Percentiles rank a stretch among this genome's conserved stretches.
Conservation (phyloP, 2,888 invertebrate genomes). For the Cheilosia impressa region DNA sequence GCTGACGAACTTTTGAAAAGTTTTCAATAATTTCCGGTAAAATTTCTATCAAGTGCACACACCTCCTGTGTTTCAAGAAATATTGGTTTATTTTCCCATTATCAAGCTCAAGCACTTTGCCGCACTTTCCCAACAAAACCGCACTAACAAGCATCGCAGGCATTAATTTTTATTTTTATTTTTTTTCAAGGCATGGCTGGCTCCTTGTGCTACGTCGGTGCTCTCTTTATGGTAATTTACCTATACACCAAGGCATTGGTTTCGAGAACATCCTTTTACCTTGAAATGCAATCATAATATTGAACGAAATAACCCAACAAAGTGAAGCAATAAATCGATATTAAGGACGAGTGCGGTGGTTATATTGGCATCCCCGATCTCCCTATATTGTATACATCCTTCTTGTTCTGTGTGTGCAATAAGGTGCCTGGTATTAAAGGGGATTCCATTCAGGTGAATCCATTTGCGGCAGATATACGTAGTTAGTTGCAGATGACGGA, state of each 20-base stretch:
- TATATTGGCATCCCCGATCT: conserved; percentile 3
- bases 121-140: conserved; percentile 49
- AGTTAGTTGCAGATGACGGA: no score
- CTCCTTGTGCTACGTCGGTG: conserved; percentile 3
- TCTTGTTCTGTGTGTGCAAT: no score
- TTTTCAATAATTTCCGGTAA: neutral
- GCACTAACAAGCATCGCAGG: conserved; percentile 42
- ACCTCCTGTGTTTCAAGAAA: conserved; percentile 29
- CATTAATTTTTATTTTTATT: neutral
- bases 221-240: conserved; percentile 62
- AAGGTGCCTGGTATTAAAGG: no score
- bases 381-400: no score
- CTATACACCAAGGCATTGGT: conserved; percentile 27
- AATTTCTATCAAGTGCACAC: neutral
- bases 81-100: conserved; percentile 64
- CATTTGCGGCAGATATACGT: no score
- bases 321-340: conserved; percentile 68
- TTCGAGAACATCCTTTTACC: conserved; percentile 65
- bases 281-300: conserved; percentile 67
- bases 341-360: conserved; percentile 46
- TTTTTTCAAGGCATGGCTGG: conserved; percentile 9
- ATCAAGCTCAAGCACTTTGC: conserved; percentile 44
- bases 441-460: no score
- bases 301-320: conserved; percentile 61
- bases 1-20: neutral